Conservation (phyloP, 2,888 invertebrate species). For the Polymixis lichenea region DNA sequence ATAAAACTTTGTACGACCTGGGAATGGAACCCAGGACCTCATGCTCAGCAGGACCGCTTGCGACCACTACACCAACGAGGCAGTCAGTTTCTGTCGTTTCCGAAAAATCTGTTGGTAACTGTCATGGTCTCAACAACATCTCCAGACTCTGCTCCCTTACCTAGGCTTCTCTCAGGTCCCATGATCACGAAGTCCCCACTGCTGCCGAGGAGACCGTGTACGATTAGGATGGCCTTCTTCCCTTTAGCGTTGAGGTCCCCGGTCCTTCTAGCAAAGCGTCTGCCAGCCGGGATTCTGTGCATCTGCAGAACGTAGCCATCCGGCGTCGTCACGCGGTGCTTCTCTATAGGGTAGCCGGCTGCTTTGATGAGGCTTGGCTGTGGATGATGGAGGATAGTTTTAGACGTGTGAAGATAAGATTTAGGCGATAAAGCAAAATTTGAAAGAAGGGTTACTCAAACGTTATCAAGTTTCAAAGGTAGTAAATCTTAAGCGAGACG, state of each 20-base stretch:
- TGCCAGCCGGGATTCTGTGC: constrained; percentile 91
- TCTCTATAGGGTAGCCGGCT: constrained; percentile 88
- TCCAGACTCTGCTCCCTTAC: constrained; percentile 74
- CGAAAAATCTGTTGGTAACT: too few species aligned
- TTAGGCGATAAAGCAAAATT: neutral
- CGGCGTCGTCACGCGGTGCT: constrained; percentile 86
- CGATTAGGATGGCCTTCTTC: constrained; percentile 86
- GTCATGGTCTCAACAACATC: neutral
- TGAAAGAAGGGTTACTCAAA: neutral
- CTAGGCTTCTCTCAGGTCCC: constrained; percentile 92
- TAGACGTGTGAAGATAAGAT: neutral
- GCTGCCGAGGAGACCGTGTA: constrained; percentile 92
- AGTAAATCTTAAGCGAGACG: neutral
- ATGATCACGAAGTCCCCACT: constrained; percentile 93
- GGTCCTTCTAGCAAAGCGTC: constrained; percentile 76
- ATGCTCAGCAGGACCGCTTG: too few species aligned
- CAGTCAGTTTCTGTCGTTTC: too few species aligned
- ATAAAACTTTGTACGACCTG: too few species aligned
- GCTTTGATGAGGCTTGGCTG: constrained; percentile 87
- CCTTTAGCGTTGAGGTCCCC: constrained; percentile 74
- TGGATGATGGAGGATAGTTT: constrained; percentile 41
- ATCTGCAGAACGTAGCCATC: constrained; percentile 92
- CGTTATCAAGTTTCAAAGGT: neutral
- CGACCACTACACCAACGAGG: too few species aligned
- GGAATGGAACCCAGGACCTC: too few species aligned